These are phyloP conservation scores for Drosophila nigritarsus DNA, from an alignment of 2,888 invertebrate species.

Conservation along the genomic window DNA sequence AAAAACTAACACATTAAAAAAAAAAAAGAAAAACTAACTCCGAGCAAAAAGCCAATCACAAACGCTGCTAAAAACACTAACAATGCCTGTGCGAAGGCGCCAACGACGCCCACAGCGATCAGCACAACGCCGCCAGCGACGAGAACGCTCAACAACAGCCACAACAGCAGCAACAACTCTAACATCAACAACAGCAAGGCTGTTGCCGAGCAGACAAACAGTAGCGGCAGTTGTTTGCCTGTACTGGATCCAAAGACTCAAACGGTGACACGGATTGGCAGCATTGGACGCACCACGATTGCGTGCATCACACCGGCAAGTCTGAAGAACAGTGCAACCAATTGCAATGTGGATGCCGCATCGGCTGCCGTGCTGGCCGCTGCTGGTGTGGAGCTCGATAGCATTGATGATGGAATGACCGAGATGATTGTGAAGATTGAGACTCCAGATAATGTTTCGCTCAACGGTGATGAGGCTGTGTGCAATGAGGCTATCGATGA, in stretches of 20 bases:
- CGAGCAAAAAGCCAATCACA: conserved; percentile 60
- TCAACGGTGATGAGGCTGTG: conserved; percentile 78
- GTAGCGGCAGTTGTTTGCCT: conserved; percentile 43
- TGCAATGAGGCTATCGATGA: conserved; percentile 78
- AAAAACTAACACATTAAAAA: conserved; percentile 54
- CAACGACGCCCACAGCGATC: conserved; percentile 43
- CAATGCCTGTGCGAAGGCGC: conserved; percentile 53
- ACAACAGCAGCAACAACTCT: conserved; percentile 31
- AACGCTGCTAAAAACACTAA: conserved; percentile 69
- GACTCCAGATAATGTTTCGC: conserved; percentile 72
- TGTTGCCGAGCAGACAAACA: conserved; percentile 21
- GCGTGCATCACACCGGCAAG: conserved; percentile 81
- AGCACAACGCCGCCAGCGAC: conserved; percentile 35
- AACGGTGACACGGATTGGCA: conserved; percentile 81
- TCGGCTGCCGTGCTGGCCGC: conserved; percentile 80
- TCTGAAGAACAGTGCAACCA: conserved; percentile 62
- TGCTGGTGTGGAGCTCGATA: conserved; percentile 81
- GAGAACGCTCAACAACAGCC: conserved; percentile 43
- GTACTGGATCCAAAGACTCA: conserved; percentile 55
- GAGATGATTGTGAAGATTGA: conserved; percentile 84
- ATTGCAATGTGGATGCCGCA: conserved; percentile 74
- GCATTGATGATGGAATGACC: conserved; percentile 82
- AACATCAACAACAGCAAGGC: conserved; percentile 24
- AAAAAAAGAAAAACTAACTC: conserved; percentile 71
- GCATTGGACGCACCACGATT: conserved; percentile 82